These are phyloP conservation scores for Lasiurus cinereus DNA, from an alignment of 2,113 vertebrate genomes.

Conservation along the genomic window DNA sequence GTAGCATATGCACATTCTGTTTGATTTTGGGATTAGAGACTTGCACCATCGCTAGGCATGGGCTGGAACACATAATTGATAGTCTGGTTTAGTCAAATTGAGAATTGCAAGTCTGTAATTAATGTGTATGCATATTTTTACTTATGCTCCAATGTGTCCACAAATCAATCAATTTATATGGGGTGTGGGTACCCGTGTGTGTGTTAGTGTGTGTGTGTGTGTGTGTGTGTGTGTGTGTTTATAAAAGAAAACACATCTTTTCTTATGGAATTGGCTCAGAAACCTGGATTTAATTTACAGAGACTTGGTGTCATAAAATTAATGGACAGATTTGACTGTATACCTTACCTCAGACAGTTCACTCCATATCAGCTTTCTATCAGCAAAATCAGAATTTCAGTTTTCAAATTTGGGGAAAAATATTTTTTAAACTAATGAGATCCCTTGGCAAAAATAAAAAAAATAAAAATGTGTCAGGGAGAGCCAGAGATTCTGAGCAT, in stretches of 20 bases:
- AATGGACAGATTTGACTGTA: neutral
- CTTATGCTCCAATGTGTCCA: neutral
- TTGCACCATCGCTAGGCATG: neutral
- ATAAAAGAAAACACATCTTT: neutral
- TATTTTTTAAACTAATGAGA: conserved; percentile 51
- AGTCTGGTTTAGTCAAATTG: neutral
- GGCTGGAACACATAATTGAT: neutral
- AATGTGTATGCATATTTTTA: neutral
- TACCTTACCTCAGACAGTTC: neutral
- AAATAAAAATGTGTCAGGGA: neutral
- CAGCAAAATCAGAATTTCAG: conserved; percentile 34
- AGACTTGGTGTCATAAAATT: neutral
- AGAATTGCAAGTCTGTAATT: neutral
- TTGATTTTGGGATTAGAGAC: neutral
- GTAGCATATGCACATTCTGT: neutral
- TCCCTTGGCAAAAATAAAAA: neutral
- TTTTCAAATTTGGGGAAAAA: neutral
- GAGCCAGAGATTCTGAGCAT: neutral
- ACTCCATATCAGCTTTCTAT: neutral
- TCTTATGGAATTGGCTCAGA: neutral
- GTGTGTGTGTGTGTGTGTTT: neutral
- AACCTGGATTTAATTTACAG: conserved; percentile 13
- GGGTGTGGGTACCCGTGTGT: neutral
- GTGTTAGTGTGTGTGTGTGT: neutral
- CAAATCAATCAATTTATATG: neutral